Evolutionary conservation across 2,113 vertebrate genomes (phyloP), one percentile per base, ranked within the genome.

Genomic region (Hymenochirus boettgeri): DNA sequence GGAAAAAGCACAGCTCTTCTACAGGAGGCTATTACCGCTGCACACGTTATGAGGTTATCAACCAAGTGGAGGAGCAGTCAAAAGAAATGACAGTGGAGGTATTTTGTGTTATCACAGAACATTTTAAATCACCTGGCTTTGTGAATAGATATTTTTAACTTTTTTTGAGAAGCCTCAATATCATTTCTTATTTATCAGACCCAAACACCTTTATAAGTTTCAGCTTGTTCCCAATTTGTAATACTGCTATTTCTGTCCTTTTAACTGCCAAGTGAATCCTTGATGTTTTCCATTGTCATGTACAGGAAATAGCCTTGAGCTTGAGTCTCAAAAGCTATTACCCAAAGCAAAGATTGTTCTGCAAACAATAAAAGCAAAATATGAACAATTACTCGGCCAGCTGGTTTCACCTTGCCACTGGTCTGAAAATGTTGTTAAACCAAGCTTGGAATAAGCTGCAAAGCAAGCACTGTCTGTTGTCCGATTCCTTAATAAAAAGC

Each of bases 41-140:
- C 74, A 98, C 96, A 19, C 94, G 95, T 55, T 99, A 99, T 57
- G 95, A 99, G 76, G 90, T 97, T 63, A 98, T 99, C 73, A 94
- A 97, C 42, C 95, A 98, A 50, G 94, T 99, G 75, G 95, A 97
- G 71, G 96, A 97, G 50, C 93, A 96, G 72, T 96, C 95, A 18
- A 98, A 98, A 79, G 96, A 95, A 76, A 97, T 99, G 93, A 97
- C 95, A 37, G 94, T 92, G 64, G 96, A 99, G 92, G 96, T 98
- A 85, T n/a, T n/a, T n/a, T n/a, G n/a, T n/a, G n/a, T n/a, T n/a
- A n/a, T n/a, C n/a, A n/a, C n/a, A n/a, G n/a, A n/a, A n/a, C n/a
- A n/a, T n/a, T n/a, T n/a, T n/a, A n/a, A n/a, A n/a, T n/a, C n/a
- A n/a, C n/a, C n/a, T n/a, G n/a, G n/a, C n/a, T n/a, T n/a, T n/a